phyloP scores from a whole-genome alignment of 2,797 vertebrate genomes.

The Tinamus major region DNA sequence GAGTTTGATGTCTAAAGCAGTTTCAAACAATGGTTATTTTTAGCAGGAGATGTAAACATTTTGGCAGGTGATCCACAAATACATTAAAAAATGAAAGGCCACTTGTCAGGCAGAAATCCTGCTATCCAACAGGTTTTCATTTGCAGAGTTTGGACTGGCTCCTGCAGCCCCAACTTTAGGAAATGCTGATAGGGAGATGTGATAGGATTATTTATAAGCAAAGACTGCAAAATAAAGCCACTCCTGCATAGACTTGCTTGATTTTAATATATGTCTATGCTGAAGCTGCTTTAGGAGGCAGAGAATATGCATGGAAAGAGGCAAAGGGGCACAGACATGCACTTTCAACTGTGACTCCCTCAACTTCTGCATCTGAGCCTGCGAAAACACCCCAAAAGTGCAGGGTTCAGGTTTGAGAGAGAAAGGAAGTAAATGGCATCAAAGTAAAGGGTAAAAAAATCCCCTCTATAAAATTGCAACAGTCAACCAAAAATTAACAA shows the following conservation, averaged over 20 bases:
- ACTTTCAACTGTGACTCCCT: background rate
- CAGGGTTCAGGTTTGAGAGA: background rate
- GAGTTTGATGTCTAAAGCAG: conserved; percentile 74
- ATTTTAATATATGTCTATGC: background rate
- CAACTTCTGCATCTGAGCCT: background rate
- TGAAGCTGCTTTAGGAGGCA: background rate
- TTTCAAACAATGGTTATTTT: conserved; percentile 45
- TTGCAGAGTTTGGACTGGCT: background rate
- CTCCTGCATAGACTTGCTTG: background rate
- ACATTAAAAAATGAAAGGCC: background rate
- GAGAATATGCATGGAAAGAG: background rate
- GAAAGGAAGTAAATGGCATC: background rate
- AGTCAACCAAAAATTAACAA: background rate
- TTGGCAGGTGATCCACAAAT: background rate
- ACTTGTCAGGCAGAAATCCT: background rate
- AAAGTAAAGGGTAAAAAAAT: background rate
- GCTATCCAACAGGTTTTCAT: background rate
- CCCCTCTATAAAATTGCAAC: background rate
- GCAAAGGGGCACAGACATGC: background rate
- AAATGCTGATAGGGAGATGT: background rate
- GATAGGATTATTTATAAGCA: background rate
- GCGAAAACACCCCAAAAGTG: background rate
- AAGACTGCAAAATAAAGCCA: background rate
- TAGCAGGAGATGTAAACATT: background rate
- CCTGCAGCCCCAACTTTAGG: conserved; percentile 10